A percentile compares a stretch with the other conserved stretches of the same genome.
phyloP scores from a whole-genome alignment of 2,113 vertebrate genomes.

The Reinhardtius hippoglossoides region DNA sequence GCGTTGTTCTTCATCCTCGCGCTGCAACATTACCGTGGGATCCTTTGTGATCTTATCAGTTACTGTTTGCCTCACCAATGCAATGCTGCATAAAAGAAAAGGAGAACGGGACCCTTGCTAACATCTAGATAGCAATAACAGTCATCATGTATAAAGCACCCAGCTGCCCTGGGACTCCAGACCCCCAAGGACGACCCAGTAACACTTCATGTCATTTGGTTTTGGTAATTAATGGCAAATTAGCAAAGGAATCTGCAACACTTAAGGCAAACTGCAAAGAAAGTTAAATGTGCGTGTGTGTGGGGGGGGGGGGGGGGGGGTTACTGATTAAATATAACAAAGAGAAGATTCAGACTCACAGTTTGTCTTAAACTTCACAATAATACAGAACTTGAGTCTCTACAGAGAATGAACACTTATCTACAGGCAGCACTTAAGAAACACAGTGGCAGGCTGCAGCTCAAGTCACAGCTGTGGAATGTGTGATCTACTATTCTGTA shows the following conservation, averaged over 20 bases:
- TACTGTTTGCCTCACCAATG: conserved; percentile 22
- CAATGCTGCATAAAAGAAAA: neutral
- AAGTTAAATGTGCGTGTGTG: neutral
- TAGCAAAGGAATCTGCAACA: neutral
- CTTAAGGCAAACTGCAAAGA: neutral
- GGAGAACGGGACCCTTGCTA: neutral
- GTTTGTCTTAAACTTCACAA: neutral
- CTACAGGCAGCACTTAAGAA: neutral
- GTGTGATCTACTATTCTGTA: neutral
- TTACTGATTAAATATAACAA: neutral
- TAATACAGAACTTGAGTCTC: neutral
- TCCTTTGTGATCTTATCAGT: conserved; percentile 10
- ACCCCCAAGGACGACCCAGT: neutral
- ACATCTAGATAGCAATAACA: neutral
- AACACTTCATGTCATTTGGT: neutral
- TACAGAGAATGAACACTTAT: neutral
- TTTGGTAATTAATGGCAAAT: conserved; percentile 1
- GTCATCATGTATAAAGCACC: neutral
- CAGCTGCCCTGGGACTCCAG: neutral
- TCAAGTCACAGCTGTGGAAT: neutral
- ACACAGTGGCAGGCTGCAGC: neutral
- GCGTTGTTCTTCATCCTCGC: conserved; percentile 46
- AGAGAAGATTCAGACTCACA: neutral
- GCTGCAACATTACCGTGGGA: conserved; percentile 35
- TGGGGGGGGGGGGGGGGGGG: neutral